Evolutionary conservation across 2,113 vertebrate genomes (phyloP).

Genomic region (Patagioenas fasciata): DNA sequence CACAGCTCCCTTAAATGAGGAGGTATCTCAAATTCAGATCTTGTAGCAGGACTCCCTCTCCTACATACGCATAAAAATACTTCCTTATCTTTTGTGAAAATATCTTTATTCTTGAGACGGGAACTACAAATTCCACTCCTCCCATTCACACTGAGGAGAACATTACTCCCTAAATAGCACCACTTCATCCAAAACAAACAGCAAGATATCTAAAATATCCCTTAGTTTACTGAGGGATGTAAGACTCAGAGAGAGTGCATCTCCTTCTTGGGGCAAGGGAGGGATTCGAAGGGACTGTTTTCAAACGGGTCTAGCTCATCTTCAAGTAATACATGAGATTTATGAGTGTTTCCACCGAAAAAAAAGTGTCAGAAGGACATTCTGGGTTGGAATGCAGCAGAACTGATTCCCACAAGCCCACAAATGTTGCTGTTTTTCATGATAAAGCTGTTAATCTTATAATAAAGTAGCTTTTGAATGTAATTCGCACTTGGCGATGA

Average conservation of each 20-base stretch:
- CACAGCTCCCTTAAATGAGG: neutral
- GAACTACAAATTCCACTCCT: conserved; percentile 29
- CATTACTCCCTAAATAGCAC: conserved; percentile 28
- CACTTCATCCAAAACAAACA: conserved; percentile 50
- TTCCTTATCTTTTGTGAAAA: conserved; percentile 8
- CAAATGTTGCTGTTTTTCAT: conserved; percentile 4
- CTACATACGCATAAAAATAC: neutral
- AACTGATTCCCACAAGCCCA: neutral
- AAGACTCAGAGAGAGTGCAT: neutral
- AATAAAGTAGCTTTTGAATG: conserved; percentile 12
- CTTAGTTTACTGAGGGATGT: neutral
- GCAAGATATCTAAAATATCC: conserved; percentile 38
- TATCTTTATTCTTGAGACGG: neutral
- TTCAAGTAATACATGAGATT: neutral
- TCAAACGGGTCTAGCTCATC: neutral
- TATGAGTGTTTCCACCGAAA: neutral
- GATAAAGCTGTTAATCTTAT: conserved; percentile 24
- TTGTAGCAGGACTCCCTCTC: neutral
- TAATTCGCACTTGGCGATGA: neutral
- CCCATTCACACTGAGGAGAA: conserved; percentile 22
- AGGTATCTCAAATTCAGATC: conserved; percentile 19
- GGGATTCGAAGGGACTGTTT: neutral
- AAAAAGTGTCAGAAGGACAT: neutral
- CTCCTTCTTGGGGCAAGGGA: neutral
- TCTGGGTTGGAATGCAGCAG: neutral